Evolutionary conservation across 2,113 vertebrate species (phyloP).

Genomic region (Sorex fumeus): DNA sequence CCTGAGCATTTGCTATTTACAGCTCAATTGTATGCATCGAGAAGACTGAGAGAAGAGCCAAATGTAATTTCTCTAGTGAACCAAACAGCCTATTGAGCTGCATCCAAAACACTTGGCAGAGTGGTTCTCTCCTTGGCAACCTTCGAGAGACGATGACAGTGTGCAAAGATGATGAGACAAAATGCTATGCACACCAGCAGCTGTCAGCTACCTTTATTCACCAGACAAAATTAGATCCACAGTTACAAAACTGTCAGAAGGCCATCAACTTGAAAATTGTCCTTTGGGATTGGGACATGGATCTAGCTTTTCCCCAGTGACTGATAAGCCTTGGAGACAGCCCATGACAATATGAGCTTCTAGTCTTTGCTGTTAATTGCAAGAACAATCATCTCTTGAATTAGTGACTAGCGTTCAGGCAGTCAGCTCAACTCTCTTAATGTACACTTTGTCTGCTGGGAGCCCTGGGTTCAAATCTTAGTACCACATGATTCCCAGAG

Average conservation of each 20-base stretch:
- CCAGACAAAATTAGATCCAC: not conserved
- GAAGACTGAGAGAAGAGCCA: conserved; percentile 25
- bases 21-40: conserved; percentile 9
- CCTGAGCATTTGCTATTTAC: conserved; percentile 36
- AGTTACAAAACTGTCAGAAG: not conserved
- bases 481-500: no score
- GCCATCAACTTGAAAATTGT: not conserved
- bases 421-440: no score
- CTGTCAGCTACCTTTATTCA: not conserved
- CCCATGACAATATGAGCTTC: not conserved
- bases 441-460: no score
- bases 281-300: not conserved
- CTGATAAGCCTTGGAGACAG: not conserved
- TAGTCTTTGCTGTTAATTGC: conserved; percentile 7
- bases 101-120: not conserved
- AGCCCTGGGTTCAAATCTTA: no score
- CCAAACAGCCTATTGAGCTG: not conserved
- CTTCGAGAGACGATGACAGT: not conserved
- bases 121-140: not conserved
- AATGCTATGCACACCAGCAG: not conserved
- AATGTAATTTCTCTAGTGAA: conserved; percentile 31
- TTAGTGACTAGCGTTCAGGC: not conserved
- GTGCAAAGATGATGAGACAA: conserved; percentile 3
- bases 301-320: not conserved
- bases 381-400: not conserved